Evolutionary conservation across 2,888 invertebrate species (phyloP), one percentile per base, ranked within the genome.

Genomic region (Scaptomyza reducta): DNA sequence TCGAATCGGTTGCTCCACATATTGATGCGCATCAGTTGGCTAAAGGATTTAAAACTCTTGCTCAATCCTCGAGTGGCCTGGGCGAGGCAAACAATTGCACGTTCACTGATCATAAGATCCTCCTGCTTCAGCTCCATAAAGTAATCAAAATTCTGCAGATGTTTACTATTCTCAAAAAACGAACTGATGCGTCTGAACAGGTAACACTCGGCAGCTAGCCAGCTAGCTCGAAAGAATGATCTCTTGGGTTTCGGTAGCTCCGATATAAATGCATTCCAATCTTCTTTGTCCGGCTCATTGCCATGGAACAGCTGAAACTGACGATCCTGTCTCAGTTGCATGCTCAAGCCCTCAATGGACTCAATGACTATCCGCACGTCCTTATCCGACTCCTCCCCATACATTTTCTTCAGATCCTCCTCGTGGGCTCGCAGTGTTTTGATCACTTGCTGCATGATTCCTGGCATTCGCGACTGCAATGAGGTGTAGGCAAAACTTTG

Each of bases 171-270:
- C 79, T 94, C 93, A 82, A 97, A 95, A 16, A 94, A 94, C 83
- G 96, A 95, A 58, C 93, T 91, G 7, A 97, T 87, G 55, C 94
- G 92, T 49, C 96, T 93, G 76, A 99, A 99, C 91, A 99, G 94
- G 90, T 98, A 99, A 88, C 98, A 98, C 91, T 99, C 99, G 0
- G 95, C 94, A 87, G 97, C 96, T 0, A 99, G 92, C 98, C 98
- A 99, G 0, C 94, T 93, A 42, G 96, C 94, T 6, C 94, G 94
- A 90, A 96, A 99, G 93, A 95, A 96, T 0, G 93, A 91, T 1
- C 63, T 62, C 33, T 90, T 91, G 0, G 89, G 90, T 0, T 53
- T 63, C 0, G 84, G 81, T 0, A 94, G 90, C 87, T 94, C 90
- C 4, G 35, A 6, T 22, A 96, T 90, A 82, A 94, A 95, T 0